Base-by-base conservation (phyloP, 1,140 invertebrate species). In the Globodera rostochiensis region DNA sequence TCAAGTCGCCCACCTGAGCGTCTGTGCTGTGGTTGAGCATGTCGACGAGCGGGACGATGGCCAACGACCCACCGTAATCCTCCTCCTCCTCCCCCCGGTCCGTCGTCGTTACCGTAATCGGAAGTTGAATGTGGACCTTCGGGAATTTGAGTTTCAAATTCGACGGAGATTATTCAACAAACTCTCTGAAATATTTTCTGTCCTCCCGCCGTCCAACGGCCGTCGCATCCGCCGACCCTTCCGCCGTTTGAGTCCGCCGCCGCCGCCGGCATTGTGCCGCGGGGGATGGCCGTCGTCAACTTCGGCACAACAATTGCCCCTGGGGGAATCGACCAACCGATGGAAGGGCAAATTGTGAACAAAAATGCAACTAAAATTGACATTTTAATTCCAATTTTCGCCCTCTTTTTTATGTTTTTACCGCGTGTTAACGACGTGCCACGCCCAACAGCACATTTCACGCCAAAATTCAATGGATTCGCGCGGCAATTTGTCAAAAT, bases 31-130 rank as follows among this genome's bases (percentile, higher is more conserved):
- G 94, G 92, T 95, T 95, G 76, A 95, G 92, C 80, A 95, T 91
- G 90, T 95, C 94, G 36, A 95, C 88, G 84, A 93, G 94, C 4
- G 94, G 94, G 69, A 93, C 94, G 21, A 95, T 88, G 8, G 94
- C 94, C 85, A 91, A 85, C 64, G 93, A 90, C 87, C 93, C 92
- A 76, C 91, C 89, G 83, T 92, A 77, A 77, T 81, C 73, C 74
- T 45, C 21, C 5, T 75, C 74, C 53, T 53, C 15, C 0, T 57
- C 49, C 19, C 9, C 19, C 25, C 25, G 25, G 25, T 25, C 1
- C 1, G 0, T 15, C 13, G 11, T 11, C 57, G 57, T 19, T 60
- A 60, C 57, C 57, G 57, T 60, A 60, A 60, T 7, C 57, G 15
- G 11, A 5, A 15, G 15, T 15, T 60, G 57, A 15, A 19, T 2